phyloP scores from a whole-genome alignment of 2,113 vertebrate species.

The Thymallus thymallus region DNA sequence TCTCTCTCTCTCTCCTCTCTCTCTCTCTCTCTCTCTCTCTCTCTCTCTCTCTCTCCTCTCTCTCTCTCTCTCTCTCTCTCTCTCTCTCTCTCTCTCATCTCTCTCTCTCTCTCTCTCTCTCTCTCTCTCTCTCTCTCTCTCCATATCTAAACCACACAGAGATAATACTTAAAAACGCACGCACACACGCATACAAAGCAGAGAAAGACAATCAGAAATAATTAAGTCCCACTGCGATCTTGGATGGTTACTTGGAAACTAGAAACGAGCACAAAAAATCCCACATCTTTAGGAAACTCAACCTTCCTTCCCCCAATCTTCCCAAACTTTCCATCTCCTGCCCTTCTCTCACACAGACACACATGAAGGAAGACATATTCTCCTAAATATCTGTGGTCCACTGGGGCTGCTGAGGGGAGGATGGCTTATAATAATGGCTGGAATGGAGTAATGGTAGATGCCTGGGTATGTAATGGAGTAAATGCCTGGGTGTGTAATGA shows the following conservation, averaged over 20 bases:
- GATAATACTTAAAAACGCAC: background rate
- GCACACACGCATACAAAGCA: constrained; percentile 10
- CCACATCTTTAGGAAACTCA: background rate
- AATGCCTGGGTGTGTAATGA: too few relatives aligned
- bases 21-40: too few relatives aligned
- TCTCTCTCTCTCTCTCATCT: too few relatives aligned
- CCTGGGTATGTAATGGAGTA: too few relatives aligned
- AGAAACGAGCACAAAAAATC: constrained; percentile 1
- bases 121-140: too few relatives aligned
- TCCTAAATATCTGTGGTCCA: background rate
- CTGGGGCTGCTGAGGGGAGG: background rate
- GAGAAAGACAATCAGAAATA: background rate
- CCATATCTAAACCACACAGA: background rate
- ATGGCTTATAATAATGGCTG: background rate
- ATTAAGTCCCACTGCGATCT: background rate
- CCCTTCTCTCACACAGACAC: constrained; percentile 4
- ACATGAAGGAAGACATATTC: background rate
- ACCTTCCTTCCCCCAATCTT: background rate
- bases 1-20: too few relatives aligned
- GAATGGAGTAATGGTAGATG: background rate
- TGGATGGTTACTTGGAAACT: constrained; percentile 22
- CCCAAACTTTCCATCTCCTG: background rate
- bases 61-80: too few relatives aligned
- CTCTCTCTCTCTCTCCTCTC: too few relatives aligned
- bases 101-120: too few relatives aligned